Base-by-base conservation (phyloP, 2,888 invertebrate genomes). In the Rhamnusium bicolor region DNA sequence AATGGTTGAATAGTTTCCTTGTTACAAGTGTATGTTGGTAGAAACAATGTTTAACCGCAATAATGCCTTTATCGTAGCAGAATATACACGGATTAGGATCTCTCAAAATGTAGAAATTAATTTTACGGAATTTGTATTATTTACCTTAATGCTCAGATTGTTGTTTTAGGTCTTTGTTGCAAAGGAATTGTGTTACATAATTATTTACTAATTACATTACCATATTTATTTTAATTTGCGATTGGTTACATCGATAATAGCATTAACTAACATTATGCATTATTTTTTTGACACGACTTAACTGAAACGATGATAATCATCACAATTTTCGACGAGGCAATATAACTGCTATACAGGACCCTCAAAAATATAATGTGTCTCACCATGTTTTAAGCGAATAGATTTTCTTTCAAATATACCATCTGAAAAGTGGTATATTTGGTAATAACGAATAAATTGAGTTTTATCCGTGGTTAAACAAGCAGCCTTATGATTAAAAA, bases 81-180 rank as follows among this genome's bases (percentile, higher is more conserved):
- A 32, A 53, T 67, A 71, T 65, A 47, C 51, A 68, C 49, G 73
- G 75, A 75, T 73, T 77, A 72, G 62, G 71, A 69, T 77, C 75
- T 73, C 73, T 71, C 62, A 69, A 75, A 77, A 75, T 75, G 69
- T 62, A 63, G 63, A 74, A 74, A 78, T 78, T 78, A 78, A 78
- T 75, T 74, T 72, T 71, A 71, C 16, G 78, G 74, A 78, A 78
- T 78, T 78, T 70, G 54, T 72, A 72, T 70, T 75, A 74, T 71
- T 71, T 69, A 75, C 77, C 70, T 75, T 70, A 73, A 70, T 53
- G 71, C 61, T 24, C 65, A 61, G 71, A 73, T 73, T 75, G 54
- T 49, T 73, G 73, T 67, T 68, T 66, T 32, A 53, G 6, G 60
- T 67, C 72, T 67, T 68, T 61, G 60, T 19, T 54, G 32, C 60